These are phyloP conservation scores for Capromys pilorides DNA, from an alignment of 2,797 vertebrate genomes.

Conservation along the genomic window DNA sequence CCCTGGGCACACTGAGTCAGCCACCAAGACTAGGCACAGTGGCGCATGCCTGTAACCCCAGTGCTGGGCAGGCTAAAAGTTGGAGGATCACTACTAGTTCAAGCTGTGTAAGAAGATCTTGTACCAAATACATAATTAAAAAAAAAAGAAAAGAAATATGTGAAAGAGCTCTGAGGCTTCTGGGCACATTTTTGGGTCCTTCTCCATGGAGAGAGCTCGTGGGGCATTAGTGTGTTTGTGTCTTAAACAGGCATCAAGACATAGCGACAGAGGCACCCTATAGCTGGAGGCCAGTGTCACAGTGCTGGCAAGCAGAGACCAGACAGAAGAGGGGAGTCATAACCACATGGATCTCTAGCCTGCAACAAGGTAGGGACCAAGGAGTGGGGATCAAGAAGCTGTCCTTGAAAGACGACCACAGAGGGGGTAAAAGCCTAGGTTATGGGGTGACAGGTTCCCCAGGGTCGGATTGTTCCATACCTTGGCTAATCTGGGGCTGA, in stretches of 20 bases:
- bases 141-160: no score
- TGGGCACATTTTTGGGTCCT: accelerated
- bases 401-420: background rate
- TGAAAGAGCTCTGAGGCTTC: background rate
- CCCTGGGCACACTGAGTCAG: no score
- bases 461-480: accelerated
- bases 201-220: accelerated
- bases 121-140: no score
- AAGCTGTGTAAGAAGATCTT: no score
- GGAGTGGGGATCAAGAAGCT: background rate
- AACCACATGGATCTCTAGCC: background rate
- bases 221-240: accelerated
- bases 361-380: accelerated
- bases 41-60: no score
- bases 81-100: no score
- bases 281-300: accelerated
- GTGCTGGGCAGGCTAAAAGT: no score
- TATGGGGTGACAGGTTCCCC: accelerated
- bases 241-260: background rate
- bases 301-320: no score
- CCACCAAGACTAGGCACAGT: no score
- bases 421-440: background rate
- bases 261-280: background rate
- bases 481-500: background rate
- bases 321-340: background rate